Evolutionary conservation across 2,797 vertebrate genomes (phyloP), one percentile per base, ranked within the genome.

Genomic region (Leptatherina wallacei): DNA sequence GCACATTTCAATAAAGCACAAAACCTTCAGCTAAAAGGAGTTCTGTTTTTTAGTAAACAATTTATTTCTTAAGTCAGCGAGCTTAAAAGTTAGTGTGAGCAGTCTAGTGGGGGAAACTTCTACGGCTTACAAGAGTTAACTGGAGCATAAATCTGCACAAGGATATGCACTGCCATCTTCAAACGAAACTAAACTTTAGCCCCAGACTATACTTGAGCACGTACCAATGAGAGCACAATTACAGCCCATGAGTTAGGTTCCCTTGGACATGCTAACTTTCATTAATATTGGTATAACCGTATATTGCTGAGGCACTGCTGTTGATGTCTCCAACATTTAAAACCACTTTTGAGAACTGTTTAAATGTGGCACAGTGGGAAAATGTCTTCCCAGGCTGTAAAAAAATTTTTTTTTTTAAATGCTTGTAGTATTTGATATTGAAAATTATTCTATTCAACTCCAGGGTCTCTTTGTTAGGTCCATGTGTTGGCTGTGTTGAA

Each of bases 401-500:
- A 55, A 63, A n/a, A n/a, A n/a, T n/a, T n/a, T n/a, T n/a, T n/a
- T n/a, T n/a, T n/a, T n/a, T n/a, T 33, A 52, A 38, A 7, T 11
- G 47, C 13, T 59, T 27, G 38, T 62, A 14, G n/a, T 38, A 65
- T 56, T 64, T 68, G 49, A 12, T 59, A 56, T 55, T 29, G 2
- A 29, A 6, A 1, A 69, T 64, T 30, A 67, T 49, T 22, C 57
- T 71, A 65, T 80, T 55, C 81, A 88, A 81, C 86, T 93, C 91
- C 90, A 89, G 89, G 92, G 90, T 91, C 89, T 89, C 66, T 77
- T 71, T 63, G 61, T 89, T 61, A 82, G 40, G 68, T 91, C 75
- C 71, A 68, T 77, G 56, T 82, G 80, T 87, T 36, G 0, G 56
- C 35, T 73, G 73, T 81, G 61, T 91, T 80, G 55, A 61, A 81